Base-by-base conservation (phyloP, 2,797 vertebrate genomes). In the Urocyon cinereoargenteus region DNA sequence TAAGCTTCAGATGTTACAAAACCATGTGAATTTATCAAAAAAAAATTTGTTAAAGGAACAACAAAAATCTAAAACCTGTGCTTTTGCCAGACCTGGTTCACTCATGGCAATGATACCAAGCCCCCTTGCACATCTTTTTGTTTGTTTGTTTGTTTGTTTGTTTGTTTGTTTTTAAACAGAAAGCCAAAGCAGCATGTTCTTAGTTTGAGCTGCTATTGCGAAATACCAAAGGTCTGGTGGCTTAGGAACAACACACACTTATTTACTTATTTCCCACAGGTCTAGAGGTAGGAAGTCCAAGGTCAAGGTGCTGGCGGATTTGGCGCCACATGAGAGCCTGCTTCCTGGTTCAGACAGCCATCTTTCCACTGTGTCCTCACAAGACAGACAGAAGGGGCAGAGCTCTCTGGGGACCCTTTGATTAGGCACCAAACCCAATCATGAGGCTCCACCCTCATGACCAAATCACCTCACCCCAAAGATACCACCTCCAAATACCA, bases 381-480 rank as follows among this genome's bases (percentile, higher is more conserved):
- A 45, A 0, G 0, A 45, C 0, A 4, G 28, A 13, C 0, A 4
- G 28, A 13, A 57, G 19, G 57, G 75, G 14, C 2, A 61, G 18
- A 11, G 18, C 79, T 36, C 24, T 5, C 59, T 40, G 72, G 4
- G 19, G 7, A n/a, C 28, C 28, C 61, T 55, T 86, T 59, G 57
- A 34, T 49, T 40, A 68, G 28, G 16, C 21, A 86, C 26, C 19
- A 53, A 86, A 55, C 34, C 51, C 49, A 26, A 40, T 12, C 49
- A 45, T 26, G 57, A 77, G 45, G 49, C 34, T 77, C 49, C 1
- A 4, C 49, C 21, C 59, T 85, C 59, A 62, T 45, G 28, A 86
- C 70, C 70, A 75, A 53, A 40, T 19, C 34, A 77, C 49, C 34
- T 86, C 40, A 3, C 40, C 15, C 34, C 49, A 40, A 45, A 81